Percentiles rank a stretch among this genome's conserved stretches.
phyloP scores from a whole-genome alignment of 1,140 invertebrate species.

The Teleogryllus occipitalis region DNA sequence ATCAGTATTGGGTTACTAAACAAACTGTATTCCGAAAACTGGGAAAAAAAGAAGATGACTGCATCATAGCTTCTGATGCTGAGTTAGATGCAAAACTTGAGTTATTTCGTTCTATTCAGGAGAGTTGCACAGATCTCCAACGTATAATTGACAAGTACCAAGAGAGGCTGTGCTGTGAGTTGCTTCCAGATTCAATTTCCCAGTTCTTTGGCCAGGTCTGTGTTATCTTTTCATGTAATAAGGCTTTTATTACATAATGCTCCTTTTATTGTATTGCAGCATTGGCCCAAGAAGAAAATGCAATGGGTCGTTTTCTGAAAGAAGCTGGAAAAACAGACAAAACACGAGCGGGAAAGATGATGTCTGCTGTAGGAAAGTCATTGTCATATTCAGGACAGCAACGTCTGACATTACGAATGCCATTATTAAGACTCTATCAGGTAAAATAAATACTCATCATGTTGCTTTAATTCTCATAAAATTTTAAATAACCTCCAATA shows the following conservation, averaged over 20 bases:
- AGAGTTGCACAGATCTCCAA: constrained; percentile 81
- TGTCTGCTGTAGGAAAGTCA: constrained; percentile 88
- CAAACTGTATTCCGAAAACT: constrained; percentile 89
- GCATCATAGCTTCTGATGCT: constrained; percentile 90
- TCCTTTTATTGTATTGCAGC: constrained; percentile 38
- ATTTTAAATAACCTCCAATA: background rate
- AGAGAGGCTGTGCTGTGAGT: constrained; percentile 77
- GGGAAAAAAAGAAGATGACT: constrained; percentile 96
- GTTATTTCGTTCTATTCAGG: constrained; percentile 89
- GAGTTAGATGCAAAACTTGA: constrained; percentile 96
- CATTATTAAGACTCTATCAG: constrained; percentile 82
- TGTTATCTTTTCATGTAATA: too few relatives aligned
- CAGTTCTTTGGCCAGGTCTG: too few relatives aligned
- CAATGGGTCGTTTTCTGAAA: constrained; percentile 89
- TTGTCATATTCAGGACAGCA: constrained; percentile 94
- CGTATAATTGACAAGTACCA: constrained; percentile 90
- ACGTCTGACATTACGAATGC: constrained; percentile 73
- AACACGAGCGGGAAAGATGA: constrained; percentile 84
- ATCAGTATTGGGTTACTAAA: constrained; percentile 98
- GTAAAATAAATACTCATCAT: constrained; percentile 23
- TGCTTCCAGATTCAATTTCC: background rate
- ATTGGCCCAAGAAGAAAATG: constrained; percentile 91
- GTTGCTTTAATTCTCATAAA: background rate
- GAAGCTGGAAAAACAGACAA: constrained; percentile 87
- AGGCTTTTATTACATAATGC: background rate